phyloP scores from a whole-genome alignment of 2,888 invertebrate species.

The Papilio elwesi region DNA sequence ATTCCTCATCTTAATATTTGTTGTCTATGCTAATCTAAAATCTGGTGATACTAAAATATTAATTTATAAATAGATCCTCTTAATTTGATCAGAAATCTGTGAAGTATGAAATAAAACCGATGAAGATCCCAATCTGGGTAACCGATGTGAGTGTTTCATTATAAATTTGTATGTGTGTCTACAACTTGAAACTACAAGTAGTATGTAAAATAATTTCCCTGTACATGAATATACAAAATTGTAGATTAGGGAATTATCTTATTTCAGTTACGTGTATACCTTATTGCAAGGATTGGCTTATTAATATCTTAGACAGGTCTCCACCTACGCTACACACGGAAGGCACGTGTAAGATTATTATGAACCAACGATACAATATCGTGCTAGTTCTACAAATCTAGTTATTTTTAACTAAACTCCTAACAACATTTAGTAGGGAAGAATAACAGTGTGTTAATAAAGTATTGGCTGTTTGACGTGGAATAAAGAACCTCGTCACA shows the following conservation, averaged over 20 bases:
- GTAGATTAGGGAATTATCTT: neutral
- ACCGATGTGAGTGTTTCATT: no score
- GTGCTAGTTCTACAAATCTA: constrained; percentile 11
- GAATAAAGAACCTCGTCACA: no score
- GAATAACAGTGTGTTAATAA: no score
- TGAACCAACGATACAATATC: neutral
- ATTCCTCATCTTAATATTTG: neutral
- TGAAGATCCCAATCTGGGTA: no score
- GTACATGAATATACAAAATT: no score
- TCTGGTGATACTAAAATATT: neutral
- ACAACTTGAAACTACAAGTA: no score
- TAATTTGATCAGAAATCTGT: no score
- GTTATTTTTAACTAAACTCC: no score
- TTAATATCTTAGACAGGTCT: neutral
- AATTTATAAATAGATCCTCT: neutral
- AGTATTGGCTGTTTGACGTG: no score
- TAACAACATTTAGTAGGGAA: neutral
- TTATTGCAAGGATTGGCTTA: neutral
- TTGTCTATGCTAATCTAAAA: neutral
- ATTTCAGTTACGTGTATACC: neutral
- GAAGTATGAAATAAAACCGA: no score
- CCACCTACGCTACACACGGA: constrained; percentile 6
- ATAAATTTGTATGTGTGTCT: no score
- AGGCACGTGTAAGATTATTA: constrained; percentile 14
- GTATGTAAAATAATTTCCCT: no score